These are phyloP conservation scores for Xestia ashworthii DNA, from an alignment of 2,888 invertebrate genomes.

Conservation along the genomic window DNA sequence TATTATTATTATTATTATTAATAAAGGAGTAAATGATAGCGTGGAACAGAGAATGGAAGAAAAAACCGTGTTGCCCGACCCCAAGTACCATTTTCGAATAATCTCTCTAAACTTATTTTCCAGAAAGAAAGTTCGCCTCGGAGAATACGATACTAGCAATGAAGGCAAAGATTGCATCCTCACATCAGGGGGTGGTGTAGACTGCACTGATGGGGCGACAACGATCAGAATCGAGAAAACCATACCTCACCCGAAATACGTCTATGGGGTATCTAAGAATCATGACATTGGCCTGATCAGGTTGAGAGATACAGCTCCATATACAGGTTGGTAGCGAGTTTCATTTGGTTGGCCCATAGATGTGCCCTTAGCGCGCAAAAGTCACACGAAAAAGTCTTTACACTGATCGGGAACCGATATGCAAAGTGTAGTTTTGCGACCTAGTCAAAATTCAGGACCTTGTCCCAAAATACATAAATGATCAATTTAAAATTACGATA, in stretches of 20 bases:
- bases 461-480: too few relatives aligned
- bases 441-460: too few relatives aligned
- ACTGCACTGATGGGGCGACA: constrained; percentile 44
- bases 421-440: too few relatives aligned
- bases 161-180: constrained; percentile 44
- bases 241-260: constrained; percentile 51
- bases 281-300: constrained; percentile 57
- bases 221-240: constrained; percentile 40
- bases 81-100: neutral
- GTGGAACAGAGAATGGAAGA: too few relatives aligned
- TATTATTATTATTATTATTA: too few relatives aligned
- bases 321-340: constrained; percentile 27
- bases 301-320: constrained; percentile 33
- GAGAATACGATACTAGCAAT: constrained; percentile 44
- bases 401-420: too few relatives aligned
- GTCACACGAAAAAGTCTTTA: neutral
- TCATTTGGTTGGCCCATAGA: neutral
- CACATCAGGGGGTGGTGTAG: constrained; percentile 1
- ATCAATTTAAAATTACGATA: too few relatives aligned
- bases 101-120: constrained; percentile 3
- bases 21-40: too few relatives aligned
- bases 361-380: neutral
- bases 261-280: neutral
- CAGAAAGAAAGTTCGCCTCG: constrained; percentile 37
- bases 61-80: too few relatives aligned